These are phyloP conservation scores for Coregonus sp. DNA, from an alignment of 2,797 vertebrate genomes.

Conservation along the genomic window DNA sequence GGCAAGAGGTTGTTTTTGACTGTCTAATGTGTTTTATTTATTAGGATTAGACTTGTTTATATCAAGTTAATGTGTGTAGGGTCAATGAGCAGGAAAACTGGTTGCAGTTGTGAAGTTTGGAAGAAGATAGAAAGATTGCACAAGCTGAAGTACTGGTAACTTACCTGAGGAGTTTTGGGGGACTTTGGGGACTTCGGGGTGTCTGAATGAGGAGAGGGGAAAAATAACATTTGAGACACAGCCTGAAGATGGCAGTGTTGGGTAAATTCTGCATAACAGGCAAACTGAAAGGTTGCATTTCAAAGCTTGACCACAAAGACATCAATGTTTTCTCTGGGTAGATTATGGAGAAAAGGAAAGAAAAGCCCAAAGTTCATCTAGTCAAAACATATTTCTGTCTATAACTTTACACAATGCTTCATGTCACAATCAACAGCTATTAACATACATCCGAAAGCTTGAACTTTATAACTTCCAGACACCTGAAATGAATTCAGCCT, in stretches of 20 bases:
- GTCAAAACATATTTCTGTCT: constrained; percentile 10
- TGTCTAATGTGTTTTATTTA: neutral
- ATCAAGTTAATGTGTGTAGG: neutral
- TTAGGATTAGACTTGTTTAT: neutral
- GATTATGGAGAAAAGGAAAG: neutral
- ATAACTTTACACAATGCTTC: neutral
- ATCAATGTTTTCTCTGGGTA: neutral
- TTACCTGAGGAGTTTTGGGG: constrained; percentile 86
- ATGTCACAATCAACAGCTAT: neutral
- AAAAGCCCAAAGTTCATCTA: constrained; percentile 13
- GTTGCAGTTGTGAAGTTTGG: neutral
- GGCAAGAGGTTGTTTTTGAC: neutral
- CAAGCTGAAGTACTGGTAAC: constrained; percentile 1
- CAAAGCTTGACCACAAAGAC: constrained; percentile 16
- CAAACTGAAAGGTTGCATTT: neutral
- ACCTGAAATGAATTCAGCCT: neutral
- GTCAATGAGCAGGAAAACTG: neutral
- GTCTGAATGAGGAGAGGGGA: constrained; percentile 69
- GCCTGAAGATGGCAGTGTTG: constrained; percentile 71
- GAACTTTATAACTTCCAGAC: too few relatives aligned
- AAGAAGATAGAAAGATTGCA: neutral
- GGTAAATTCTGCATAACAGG: neutral
- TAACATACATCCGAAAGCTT: neutral
- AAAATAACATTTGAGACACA: neutral
- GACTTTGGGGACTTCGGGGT: constrained; percentile 60